Evolutionary conservation across 2,797 vertebrate species (phyloP).

Genomic region (Lateolabrax maculatus): DNA sequence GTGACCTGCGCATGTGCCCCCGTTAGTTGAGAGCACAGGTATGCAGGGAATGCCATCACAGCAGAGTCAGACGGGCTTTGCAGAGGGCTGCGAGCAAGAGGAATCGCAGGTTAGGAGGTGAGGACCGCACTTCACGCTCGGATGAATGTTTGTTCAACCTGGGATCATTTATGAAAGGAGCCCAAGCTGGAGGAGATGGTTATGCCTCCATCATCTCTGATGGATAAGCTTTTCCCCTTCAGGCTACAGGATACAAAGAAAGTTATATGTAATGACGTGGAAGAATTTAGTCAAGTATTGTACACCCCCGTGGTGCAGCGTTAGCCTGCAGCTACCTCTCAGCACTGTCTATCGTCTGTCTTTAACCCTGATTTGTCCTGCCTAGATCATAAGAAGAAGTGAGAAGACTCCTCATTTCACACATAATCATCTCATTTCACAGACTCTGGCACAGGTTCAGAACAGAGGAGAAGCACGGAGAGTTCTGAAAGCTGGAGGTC

Average conservation of each 20-base stretch:
- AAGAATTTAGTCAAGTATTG: constrained; percentile 25
- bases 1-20: constrained; percentile 70
- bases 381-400: constrained; percentile 48
- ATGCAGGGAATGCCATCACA: constrained; percentile 74
- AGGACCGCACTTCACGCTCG: constrained; percentile 54
- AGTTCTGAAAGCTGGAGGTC: constrained; percentile 54
- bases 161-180: constrained; percentile 62
- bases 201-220: constrained; percentile 28
- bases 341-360: constrained; percentile 35
- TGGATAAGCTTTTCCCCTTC: constrained; percentile 32
- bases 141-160: constrained; percentile 72
- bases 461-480: constrained; percentile 53
- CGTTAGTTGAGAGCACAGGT: constrained; percentile 69
- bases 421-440: constrained; percentile 81
- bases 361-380: constrained; percentile 73
- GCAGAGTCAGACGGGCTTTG: constrained; percentile 46
- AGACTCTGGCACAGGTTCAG: constrained; percentile 67
- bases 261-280: constrained; percentile 33
- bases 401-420: constrained; percentile 74
- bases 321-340: constrained; percentile 56
- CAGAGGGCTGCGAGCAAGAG: constrained; percentile 42
- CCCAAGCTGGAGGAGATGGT: constrained; percentile 28
- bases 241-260: constrained; percentile 33
- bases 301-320: constrained; percentile 24
- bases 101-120: constrained; percentile 55